Percentiles rank a stretch among this genome's conserved stretches.
phyloP scores from a whole-genome alignment of 2,888 invertebrate species.

The Petrophora chlorosata region DNA sequence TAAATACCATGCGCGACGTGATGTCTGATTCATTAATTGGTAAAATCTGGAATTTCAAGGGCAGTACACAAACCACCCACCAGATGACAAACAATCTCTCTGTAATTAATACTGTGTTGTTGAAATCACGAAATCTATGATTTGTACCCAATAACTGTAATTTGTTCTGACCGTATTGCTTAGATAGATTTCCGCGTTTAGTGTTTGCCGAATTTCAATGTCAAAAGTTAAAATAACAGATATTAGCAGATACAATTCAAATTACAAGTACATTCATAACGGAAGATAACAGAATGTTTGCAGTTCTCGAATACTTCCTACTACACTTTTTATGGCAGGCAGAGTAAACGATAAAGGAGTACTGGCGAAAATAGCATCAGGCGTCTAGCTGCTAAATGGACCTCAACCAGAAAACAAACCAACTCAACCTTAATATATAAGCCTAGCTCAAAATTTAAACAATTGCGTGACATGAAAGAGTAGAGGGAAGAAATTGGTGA shows the following conservation, averaged over 20 bases:
- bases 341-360: no score
- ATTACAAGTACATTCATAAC: not conserved
- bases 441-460: no score
- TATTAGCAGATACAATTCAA: constrained; percentile 2
- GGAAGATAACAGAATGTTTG: not conserved
- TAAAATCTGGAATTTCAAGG: constrained; percentile 27
- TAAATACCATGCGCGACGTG: no score
- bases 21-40: not conserved
- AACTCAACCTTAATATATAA: no score
- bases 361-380: no score
- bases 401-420: no score
- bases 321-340: no score
- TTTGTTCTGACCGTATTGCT: constrained; percentile 6
- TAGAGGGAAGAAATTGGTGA: no score
- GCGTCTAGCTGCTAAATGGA: no score
- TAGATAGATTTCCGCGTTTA: constrained; percentile 28
- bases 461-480: no score
- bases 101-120: constrained; percentile 26
- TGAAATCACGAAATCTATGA: constrained; percentile 19
- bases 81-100: constrained; percentile 25
- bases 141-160: constrained; percentile 2
- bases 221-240: constrained; percentile 10
- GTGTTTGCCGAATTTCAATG: constrained; percentile 10
- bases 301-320: constrained; percentile 1
- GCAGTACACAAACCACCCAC: constrained; percentile 29